These are phyloP conservation scores for Petrolisthes cinctipes DNA, from an alignment of 2,888 invertebrate species.

Conservation along the genomic window DNA sequence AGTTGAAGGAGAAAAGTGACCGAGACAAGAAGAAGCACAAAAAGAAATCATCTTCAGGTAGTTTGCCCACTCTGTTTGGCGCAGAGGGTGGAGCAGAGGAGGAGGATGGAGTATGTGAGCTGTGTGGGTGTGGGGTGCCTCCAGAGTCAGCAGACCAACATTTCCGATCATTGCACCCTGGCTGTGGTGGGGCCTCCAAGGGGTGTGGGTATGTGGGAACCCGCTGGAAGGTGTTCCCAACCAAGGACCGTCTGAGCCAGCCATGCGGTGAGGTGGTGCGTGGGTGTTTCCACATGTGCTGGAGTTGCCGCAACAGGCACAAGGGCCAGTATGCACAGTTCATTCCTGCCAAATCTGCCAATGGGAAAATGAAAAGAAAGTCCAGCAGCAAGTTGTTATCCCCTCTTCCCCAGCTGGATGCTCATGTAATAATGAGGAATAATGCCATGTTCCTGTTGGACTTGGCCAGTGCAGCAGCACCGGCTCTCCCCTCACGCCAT, in stretches of 20 bases:
- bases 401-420: constrained; percentile 70
- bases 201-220: constrained; percentile 94
- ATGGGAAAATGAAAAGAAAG: constrained; percentile 66
- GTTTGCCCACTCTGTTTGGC: constrained; percentile 66
- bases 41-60: constrained; percentile 68
- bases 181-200: constrained; percentile 87
- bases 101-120: constrained; percentile 79
- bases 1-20: constrained; percentile 71
- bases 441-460: constrained; percentile 95
- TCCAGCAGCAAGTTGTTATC: constrained; percentile 64
- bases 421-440: constrained; percentile 85
- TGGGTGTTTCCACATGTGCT: constrained; percentile 93
- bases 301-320: constrained; percentile 86
- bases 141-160: constrained; percentile 75
- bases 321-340: constrained; percentile 66
- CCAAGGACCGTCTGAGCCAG: constrained; percentile 55
- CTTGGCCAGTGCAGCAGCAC: constrained; percentile 80
- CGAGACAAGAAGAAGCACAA: constrained; percentile 76
- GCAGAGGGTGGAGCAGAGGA: constrained; percentile 66
- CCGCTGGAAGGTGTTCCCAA: constrained; percentile 64
- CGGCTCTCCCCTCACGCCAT: constrained; percentile 69
- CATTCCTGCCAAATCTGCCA: constrained; percentile 39
- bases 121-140: constrained; percentile 80
- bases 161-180: constrained; percentile 90
- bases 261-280: constrained; percentile 86